Evolutionary conservation across 2,888 invertebrate species (phyloP), one percentile per base, ranked within the genome.

Genomic region (Eupithecia tripunctaria): DNA sequence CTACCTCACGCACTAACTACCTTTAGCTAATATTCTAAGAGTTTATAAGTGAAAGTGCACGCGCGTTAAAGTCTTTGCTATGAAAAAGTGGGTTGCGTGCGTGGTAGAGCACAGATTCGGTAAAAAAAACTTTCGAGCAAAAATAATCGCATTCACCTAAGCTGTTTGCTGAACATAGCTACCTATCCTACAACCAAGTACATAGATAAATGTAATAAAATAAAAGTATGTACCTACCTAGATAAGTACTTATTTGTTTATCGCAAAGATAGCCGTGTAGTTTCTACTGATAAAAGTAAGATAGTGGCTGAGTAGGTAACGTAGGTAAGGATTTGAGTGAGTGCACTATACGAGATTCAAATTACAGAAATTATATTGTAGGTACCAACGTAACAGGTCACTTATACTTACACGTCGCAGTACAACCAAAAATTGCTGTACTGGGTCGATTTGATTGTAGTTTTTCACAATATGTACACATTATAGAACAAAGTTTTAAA

Each of bases 31-130:
- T 29, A 60, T 29, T 15, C 21, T 59, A 62, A 36, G 0, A 41
- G 14, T 10, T 5, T 62, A 32, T n/a, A 29, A 29, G 41, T 38
- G 32, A 76, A 65, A 68, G 64, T 64, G n/a, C 27, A 15, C 56
- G 60, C 73, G 71, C 76, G 76, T 74, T 76, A 72, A 78, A 72
- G 69, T 75, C 70, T 74, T 72, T 71, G 47, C 21, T 38, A 70
- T 56, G 56, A 64, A 70, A 64, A 36, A 36, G n/a, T 68, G 62
- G 27, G 47, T 32, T 67, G 7, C 27, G 8, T 25, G 64, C 25
- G 38, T 64, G 64, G 21, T 12, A 63, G 21, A n/a, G 59, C 59
- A 25, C 25, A 27, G 6, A 15, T 59, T 64, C n/a, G 21, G 47
- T 51, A 3, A 21, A 56, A 51, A 56, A 56, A 56, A 56, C 56